Evolutionary conservation across 2,113 vertebrate species (phyloP).

Genomic region (Misgurnus mizolepis): DNA sequence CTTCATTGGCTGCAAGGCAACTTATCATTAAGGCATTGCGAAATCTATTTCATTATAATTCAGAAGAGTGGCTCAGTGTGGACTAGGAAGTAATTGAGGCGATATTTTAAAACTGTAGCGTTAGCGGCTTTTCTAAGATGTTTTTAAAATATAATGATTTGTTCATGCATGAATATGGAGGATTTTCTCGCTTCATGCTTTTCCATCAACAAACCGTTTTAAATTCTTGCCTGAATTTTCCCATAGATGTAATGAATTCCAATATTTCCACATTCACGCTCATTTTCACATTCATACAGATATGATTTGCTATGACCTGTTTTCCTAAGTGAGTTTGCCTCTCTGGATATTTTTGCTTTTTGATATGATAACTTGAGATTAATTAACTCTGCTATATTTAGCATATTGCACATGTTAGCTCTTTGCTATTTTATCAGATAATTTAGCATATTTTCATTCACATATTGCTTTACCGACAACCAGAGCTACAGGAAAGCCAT

Average conservation of each 20-base stretch:
- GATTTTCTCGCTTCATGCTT: conserved; percentile 18
- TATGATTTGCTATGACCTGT: conserved; percentile 4
- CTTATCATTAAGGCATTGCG: conserved; percentile 19
- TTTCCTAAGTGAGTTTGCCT: background rate
- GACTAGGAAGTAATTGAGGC: conserved; percentile 45
- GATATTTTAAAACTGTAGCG: conserved; percentile 45
- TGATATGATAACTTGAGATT: conserved; percentile 17
- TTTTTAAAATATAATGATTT: conserved; percentile 41
- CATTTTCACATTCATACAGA: background rate
- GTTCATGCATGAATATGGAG: conserved; percentile 29
- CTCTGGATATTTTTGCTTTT: background rate
- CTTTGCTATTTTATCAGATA: background rate
- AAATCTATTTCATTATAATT: conserved; percentile 39
- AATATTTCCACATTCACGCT: background rate
- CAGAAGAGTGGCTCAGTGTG: conserved; percentile 16
- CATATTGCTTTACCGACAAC: background rate
- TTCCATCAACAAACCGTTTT: conserved; percentile 30
- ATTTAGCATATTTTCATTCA: too few species aligned
- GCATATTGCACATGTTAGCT: background rate
- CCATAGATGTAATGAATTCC: conserved; percentile 11
- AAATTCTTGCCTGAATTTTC: background rate
- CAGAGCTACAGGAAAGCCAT: background rate
- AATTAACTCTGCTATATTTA: background rate
- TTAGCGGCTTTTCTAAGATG: conserved; percentile 42
- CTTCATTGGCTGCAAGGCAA: conserved; percentile 23